A percentile compares a stretch with the other conserved stretches of the same genome.
Evolutionary conservation across 2,797 vertebrate species (phyloP).

Genomic region (Pseudomugil tenellus): DNA sequence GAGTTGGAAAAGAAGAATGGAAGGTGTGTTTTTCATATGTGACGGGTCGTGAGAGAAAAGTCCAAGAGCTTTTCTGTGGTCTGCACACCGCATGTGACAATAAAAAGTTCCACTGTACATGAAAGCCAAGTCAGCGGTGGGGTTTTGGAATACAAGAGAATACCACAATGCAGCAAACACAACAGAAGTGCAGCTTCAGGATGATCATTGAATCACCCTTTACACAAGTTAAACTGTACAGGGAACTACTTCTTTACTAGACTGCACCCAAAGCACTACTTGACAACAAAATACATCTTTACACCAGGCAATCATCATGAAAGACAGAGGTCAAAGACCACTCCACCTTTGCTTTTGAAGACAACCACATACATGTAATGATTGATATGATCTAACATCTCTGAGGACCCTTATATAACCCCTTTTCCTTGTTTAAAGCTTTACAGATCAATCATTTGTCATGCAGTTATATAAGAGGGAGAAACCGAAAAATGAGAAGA

Average conservation of each 20-base stretch:
- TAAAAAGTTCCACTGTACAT: background rate
- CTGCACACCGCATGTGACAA: background rate
- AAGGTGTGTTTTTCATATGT: background rate
- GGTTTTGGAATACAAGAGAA: background rate
- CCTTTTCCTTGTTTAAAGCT: too few species aligned
- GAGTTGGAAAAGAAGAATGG: background rate
- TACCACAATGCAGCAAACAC: background rate
- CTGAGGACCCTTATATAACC: too few species aligned
- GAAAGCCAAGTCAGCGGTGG: background rate
- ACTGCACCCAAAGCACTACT: background rate
- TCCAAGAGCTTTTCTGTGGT: background rate
- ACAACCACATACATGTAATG: background rate
- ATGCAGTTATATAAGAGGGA: background rate
- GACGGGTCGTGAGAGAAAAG: background rate
- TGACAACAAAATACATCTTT: conserved; percentile 5
- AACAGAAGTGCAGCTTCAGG: background rate
- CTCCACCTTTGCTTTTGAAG: background rate
- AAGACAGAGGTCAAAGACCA: conserved; percentile 27
- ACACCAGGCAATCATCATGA: background rate
- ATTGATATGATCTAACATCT: background rate
- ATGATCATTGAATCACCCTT: background rate
- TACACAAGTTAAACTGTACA: background rate
- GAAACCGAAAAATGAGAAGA: too few species aligned
- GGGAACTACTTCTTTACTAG: background rate
- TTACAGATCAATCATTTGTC: background rate